phyloP scores from a whole-genome alignment of 2,888 invertebrate genomes.

The Acleris emargana region DNA sequence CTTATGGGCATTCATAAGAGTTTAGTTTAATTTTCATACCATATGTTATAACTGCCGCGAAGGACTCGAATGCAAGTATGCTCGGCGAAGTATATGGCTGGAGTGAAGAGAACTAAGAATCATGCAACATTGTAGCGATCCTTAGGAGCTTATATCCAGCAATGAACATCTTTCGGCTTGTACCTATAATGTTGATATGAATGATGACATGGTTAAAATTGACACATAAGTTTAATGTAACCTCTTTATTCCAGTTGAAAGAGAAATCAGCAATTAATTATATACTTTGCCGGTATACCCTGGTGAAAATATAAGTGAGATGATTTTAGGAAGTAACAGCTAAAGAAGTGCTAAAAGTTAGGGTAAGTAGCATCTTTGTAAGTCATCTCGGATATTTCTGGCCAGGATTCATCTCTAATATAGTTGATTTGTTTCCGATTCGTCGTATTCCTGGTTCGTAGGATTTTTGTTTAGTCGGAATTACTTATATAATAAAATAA shows the following conservation, averaged over 20 bases:
- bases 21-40: slow-evolving; percentile 28
- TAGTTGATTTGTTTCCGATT: not conserved
- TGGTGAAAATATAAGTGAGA: not conserved
- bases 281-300: slow-evolving; percentile 1
- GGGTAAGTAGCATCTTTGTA: not conserved
- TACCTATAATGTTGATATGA: no score
- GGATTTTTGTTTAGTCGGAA: no score
- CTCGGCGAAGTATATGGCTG: slow-evolving; percentile 5
- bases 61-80: slow-evolving; percentile 20
- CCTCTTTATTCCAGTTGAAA: no score
- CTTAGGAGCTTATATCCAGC: no score
- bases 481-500: no score
- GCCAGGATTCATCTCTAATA: slow-evolving; percentile 1
- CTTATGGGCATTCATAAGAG: slow-evolving; percentile 35
- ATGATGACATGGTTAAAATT: no score
- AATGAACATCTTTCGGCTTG: no score
- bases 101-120: no score
- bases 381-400: not conserved
- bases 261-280: not conserved
- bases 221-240: no score
- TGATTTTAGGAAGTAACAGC: not conserved
- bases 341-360: not conserved
- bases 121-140: no score
- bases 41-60: slow-evolving; percentile 26
- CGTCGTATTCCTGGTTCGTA: no score